phyloP scores from a whole-genome alignment of 2,888 invertebrate genomes.

The Pachliopta kotzebuea region DNA sequence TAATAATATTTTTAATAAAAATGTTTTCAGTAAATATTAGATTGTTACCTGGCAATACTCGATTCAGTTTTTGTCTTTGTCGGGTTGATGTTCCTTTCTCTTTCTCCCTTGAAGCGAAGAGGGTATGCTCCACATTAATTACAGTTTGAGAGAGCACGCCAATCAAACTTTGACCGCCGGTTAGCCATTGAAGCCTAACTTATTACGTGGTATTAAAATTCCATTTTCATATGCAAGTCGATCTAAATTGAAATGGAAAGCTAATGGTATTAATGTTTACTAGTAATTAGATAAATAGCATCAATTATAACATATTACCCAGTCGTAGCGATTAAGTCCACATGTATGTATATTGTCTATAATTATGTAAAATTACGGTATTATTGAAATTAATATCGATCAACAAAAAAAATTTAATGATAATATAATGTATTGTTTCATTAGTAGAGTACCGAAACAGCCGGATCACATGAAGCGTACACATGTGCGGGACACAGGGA shows the following conservation, averaged over 20 bases:
- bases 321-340: conserved; percentile 10
- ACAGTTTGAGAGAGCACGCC: conserved; percentile 73
- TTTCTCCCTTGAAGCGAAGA: conserved; percentile 55
- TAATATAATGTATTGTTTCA: conserved; percentile 53
- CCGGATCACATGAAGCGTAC: conserved; percentile 63
- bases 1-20: neutral
- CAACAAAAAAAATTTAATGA: conserved; percentile 51
- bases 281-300: conserved; percentile 49
- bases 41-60: conserved; percentile 70
- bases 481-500: conserved; percentile 68
- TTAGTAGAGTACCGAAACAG: conserved; percentile 61
- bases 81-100: conserved; percentile 47
- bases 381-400: conserved; percentile 46
- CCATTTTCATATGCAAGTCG: conserved; percentile 63
- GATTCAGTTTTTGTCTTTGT: conserved; percentile 29
- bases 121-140: conserved; percentile 72
- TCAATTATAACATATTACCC: conserved; percentile 35
- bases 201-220: conserved; percentile 78
- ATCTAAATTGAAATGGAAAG: conserved; percentile 63
- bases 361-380: conserved; percentile 44
- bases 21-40: conserved; percentile 46
- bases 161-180: conserved; percentile 77
- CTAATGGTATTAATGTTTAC: conserved; percentile 49
- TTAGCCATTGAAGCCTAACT: conserved; percentile 74
- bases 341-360: conserved; percentile 33